Evolutionary conservation across 2,888 invertebrate genomes (phyloP).

Genomic region (Sturmia bella): DNA sequence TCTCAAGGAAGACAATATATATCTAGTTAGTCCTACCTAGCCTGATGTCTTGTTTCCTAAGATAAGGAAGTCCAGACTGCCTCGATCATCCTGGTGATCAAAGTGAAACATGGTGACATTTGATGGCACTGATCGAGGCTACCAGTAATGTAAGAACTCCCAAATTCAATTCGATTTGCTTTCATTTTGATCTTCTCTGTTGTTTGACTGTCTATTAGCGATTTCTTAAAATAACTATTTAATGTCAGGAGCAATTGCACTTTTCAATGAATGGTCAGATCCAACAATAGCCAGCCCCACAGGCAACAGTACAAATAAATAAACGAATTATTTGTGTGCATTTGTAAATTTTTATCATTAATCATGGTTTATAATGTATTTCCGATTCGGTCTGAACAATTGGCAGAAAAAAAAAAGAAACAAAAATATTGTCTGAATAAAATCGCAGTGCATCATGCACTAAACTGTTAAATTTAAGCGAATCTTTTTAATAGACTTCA

Average conservation of each 20-base stretch:
- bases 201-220: conserved; percentile 4
- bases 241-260: conserved; percentile 41
- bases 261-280: conserved; percentile 4
- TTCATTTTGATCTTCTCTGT: background rate
- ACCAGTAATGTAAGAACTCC: too few relatives aligned
- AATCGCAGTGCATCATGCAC: background rate
- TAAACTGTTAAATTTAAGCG: background rate
- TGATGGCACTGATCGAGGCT: too few relatives aligned
- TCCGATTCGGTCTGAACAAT: conserved; percentile 35
- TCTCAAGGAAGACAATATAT: too few relatives aligned
- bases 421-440: conserved; percentile 20
- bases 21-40: too few relatives aligned
- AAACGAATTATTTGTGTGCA: conserved; percentile 27
- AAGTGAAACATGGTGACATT: too few relatives aligned
- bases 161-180: conserved; percentile 6
- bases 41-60: too few relatives aligned
- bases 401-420: background rate
- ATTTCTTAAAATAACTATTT: conserved; percentile 48
- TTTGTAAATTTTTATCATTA: conserved; percentile 61
- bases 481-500: conserved; percentile 32
- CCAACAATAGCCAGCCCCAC: conserved; percentile 15
- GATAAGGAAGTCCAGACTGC: too few relatives aligned
- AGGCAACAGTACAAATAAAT: conserved; percentile 9
- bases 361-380: conserved; percentile 68
- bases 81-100: too few relatives aligned